Conservation (phyloP, 2,797 vertebrate genomes). For the Aratinga solstitialis region DNA sequence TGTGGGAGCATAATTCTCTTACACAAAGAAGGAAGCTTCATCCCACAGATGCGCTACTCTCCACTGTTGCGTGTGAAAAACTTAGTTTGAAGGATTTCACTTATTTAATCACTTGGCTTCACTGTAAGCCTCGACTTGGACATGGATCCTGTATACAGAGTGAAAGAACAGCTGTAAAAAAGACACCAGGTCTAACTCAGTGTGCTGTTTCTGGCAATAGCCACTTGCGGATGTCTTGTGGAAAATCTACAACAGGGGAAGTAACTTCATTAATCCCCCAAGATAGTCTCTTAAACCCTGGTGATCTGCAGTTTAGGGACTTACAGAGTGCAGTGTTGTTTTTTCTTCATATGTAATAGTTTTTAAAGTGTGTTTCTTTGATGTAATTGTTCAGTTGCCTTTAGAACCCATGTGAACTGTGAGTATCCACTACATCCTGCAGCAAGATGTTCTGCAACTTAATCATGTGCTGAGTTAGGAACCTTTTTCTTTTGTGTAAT, state of each 20-base stretch:
- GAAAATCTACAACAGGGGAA: not conserved
- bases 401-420: not conserved
- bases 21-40: not conserved
- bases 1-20: conserved; percentile 40
- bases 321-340: not conserved
- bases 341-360: not conserved
- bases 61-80: conserved; percentile 19
- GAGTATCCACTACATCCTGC: not conserved
- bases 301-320: not conserved
- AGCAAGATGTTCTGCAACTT: not conserved
- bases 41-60: not conserved
- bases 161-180: not conserved
- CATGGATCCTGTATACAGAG: not conserved
- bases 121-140: not conserved
- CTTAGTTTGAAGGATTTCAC: conserved; percentile 28
- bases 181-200: not conserved
- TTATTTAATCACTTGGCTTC: conserved; percentile 2
- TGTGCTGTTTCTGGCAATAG: not conserved
- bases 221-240: not conserved
- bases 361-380: not conserved
- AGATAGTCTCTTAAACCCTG: not conserved
- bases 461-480: not conserved
- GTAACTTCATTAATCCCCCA: not conserved
- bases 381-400: not conserved
- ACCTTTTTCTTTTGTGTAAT: not conserved